These are phyloP conservation scores for Yponomeuta plumbellus DNA, from an alignment of 2,888 invertebrate species.

Conservation along the genomic window DNA sequence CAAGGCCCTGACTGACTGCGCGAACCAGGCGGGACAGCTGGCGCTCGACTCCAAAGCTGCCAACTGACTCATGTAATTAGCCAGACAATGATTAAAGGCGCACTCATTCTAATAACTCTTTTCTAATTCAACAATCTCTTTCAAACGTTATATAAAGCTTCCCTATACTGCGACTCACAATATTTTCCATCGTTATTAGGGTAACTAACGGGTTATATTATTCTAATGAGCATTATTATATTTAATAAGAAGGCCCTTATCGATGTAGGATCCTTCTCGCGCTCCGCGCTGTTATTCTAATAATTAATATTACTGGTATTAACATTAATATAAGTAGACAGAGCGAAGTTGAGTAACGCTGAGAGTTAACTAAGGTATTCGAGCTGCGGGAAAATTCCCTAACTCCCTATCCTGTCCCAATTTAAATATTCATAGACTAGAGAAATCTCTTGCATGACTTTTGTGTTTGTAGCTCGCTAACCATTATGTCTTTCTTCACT, in stretches of 20 bases:
- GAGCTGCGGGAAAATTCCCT: neutral
- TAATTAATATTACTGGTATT: neutral
- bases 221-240: too few species aligned
- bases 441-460: constrained; percentile 1
- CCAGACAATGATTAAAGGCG: constrained; percentile 1
- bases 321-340: neutral
- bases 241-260: too few species aligned
- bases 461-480: neutral
- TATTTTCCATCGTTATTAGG: neutral
- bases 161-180: neutral
- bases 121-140: neutral
- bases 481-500: neutral
- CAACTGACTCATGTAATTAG: constrained; percentile 61
- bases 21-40: constrained; percentile 67
- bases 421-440: constrained; percentile 1
- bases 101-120: constrained; percentile 1
- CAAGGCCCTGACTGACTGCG: constrained; percentile 68
- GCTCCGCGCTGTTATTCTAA: too few species aligned
- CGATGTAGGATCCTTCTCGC: too few species aligned
- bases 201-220: neutral
- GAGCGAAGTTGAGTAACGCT: neutral
- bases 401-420: neutral
- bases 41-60: constrained; percentile 68
- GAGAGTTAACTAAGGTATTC: neutral
- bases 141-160: neutral